Conservation (phyloP, 2,888 invertebrate genomes). For the Chrysina gloriosa region DNA sequence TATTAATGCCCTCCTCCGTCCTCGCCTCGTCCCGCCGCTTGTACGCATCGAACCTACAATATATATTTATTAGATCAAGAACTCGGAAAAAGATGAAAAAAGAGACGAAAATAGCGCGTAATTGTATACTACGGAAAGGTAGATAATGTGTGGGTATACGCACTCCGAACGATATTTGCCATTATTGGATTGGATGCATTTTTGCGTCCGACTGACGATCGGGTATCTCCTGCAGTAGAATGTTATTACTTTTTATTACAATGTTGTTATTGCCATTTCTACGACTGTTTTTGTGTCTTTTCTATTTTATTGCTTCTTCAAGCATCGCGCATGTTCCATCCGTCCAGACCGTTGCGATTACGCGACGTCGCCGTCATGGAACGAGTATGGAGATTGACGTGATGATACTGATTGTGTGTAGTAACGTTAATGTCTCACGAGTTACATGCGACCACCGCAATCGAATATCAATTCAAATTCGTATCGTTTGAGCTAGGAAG, state of each 20-base stretch:
- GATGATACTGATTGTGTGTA: too few relatives aligned
- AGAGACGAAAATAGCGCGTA: constrained; percentile 20
- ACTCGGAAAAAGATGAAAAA: not conserved
- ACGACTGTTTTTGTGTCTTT: not conserved
- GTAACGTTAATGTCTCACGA: too few relatives aligned
- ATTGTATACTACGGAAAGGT: constrained; percentile 28
- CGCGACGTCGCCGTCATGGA: too few relatives aligned
- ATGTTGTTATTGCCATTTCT: not conserved
- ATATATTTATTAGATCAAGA: constrained; percentile 25
- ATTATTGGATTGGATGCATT: not conserved
- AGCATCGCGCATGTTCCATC: too few relatives aligned
- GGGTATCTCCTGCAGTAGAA: not conserved
- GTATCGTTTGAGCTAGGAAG: too few relatives aligned
- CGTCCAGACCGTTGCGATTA: too few relatives aligned
- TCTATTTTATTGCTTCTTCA: too few relatives aligned
- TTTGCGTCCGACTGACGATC: not conserved
- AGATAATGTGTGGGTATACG: constrained; percentile 38
- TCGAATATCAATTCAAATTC: too few relatives aligned
- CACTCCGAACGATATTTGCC: constrained; percentile 4
- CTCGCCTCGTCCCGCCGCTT: too few relatives aligned
- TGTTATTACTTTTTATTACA: not conserved
- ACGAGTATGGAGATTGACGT: too few relatives aligned
- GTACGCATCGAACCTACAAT: not conserved
- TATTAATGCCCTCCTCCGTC: constrained; percentile 46
- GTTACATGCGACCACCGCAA: too few relatives aligned